These are phyloP conservation scores for Procavia capensis DNA, from an alignment of 2,113 vertebrate genomes.

Conservation along the genomic window DNA sequence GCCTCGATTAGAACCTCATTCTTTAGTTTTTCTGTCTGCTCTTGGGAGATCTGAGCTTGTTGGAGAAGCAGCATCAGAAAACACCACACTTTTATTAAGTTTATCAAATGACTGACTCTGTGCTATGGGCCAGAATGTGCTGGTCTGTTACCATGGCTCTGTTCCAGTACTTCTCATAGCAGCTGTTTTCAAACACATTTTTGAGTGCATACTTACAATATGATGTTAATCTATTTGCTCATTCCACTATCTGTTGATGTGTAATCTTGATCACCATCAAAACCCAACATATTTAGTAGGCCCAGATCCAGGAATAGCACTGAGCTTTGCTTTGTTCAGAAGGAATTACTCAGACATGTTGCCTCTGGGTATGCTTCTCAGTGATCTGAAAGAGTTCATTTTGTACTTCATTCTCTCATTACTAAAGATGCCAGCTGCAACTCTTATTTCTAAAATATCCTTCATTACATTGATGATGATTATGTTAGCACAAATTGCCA, in stretches of 20 bases:
- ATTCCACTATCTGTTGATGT: conserved; percentile 72
- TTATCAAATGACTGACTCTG: conserved; percentile 35
- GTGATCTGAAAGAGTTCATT: not conserved
- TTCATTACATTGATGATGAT: not conserved
- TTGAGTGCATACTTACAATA: conserved; percentile 70
- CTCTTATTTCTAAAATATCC: conserved; percentile 9
- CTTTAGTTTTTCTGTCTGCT: conserved; percentile 50
- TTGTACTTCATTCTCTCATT: not conserved
- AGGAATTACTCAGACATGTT: conserved; percentile 64
- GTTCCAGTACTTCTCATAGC: conserved; percentile 65
- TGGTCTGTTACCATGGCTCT: conserved; percentile 48
- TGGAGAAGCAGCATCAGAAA: conserved; percentile 60
- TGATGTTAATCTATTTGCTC: conserved; percentile 71
- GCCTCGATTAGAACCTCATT: conserved; percentile 52
- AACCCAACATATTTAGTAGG: conserved; percentile 56
- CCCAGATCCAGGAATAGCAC: conserved; percentile 54
- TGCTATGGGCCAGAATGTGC: conserved; percentile 50
- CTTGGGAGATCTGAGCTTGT: conserved; percentile 57
- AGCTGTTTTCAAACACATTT: conserved; percentile 76
- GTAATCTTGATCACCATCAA: conserved; percentile 70
- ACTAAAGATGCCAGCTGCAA: conserved; percentile 37
- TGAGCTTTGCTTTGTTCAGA: conserved; percentile 59
- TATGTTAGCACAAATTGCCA: not conserved
- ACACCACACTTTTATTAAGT: conserved; percentile 62
- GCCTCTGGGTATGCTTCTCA: conserved; percentile 61